phyloP scores from a whole-genome alignment of 2,113 vertebrate species.

The Acrocephalus kingi region DNA sequence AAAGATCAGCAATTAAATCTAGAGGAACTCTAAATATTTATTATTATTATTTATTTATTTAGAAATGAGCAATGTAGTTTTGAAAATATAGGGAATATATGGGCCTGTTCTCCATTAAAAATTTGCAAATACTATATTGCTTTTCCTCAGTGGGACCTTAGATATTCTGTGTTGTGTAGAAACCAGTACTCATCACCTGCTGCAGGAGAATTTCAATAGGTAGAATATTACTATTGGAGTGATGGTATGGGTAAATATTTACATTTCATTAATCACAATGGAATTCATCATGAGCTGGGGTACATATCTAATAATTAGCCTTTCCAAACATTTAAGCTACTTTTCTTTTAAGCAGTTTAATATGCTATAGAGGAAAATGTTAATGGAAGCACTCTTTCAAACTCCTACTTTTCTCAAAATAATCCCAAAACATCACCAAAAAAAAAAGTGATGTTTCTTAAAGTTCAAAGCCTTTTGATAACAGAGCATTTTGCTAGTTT shows the following conservation, averaged over 20 bases:
- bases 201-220: neutral
- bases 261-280: neutral
- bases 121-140: neutral
- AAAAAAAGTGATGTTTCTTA: neutral
- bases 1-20: neutral
- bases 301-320: neutral
- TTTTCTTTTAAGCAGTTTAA: neutral
- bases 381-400: neutral
- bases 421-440: neutral
- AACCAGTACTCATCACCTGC: accelerated
- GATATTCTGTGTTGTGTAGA: neutral
- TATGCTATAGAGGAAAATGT: neutral
- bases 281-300: neutral
- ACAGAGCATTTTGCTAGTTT: neutral
- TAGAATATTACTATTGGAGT: neutral
- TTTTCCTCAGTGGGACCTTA: neutral
- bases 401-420: neutral
- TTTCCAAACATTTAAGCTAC: neutral
- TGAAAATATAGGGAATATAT: neutral
- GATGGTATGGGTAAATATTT: neutral
- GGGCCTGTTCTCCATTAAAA: neutral
- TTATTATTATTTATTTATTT: neutral
- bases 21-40: neutral
- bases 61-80: neutral
- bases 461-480: neutral